phyloP scores from a whole-genome alignment of 2,888 invertebrate genomes.

The Conus canariensis region DNA sequence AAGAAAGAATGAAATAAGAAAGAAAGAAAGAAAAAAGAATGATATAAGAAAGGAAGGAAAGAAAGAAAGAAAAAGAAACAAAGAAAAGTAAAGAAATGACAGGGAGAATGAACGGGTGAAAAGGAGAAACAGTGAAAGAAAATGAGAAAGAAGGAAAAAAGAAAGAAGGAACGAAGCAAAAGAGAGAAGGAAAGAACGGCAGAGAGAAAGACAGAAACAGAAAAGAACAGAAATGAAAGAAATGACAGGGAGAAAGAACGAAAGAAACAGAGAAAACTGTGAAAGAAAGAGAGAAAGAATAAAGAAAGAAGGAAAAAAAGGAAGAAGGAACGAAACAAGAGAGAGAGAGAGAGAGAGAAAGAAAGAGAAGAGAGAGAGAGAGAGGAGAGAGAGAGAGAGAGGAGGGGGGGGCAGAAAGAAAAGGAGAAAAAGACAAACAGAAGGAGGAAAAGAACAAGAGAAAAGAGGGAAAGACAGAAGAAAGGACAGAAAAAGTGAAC shows the following conservation, averaged over 20 bases:
- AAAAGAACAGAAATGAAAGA: too few species aligned
- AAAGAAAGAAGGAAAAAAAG: neutral
- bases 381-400: too few species aligned
- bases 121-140: neutral
- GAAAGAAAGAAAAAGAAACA: neutral
- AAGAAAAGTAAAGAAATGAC: too few species aligned
- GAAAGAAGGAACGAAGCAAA: neutral
- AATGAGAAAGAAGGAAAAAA: neutral
- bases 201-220: neutral
- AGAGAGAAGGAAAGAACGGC: neutral
- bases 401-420: too few species aligned
- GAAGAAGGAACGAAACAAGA: neutral
- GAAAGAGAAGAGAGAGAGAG: neutral
- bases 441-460: too few species aligned
- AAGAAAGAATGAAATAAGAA: neutral
- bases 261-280: neutral
- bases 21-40: neutral
- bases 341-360: slow-evolving; percentile 5
- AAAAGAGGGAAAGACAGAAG: too few species aligned
- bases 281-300: neutral
- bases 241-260: neutral
- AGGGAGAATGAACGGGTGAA: neutral
- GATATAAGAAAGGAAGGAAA: too few species aligned
- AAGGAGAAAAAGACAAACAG: too few species aligned
- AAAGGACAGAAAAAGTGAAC: too few species aligned